phyloP scores from a whole-genome alignment of 2,113 vertebrate species.

The Lipophrys pholis region DNA sequence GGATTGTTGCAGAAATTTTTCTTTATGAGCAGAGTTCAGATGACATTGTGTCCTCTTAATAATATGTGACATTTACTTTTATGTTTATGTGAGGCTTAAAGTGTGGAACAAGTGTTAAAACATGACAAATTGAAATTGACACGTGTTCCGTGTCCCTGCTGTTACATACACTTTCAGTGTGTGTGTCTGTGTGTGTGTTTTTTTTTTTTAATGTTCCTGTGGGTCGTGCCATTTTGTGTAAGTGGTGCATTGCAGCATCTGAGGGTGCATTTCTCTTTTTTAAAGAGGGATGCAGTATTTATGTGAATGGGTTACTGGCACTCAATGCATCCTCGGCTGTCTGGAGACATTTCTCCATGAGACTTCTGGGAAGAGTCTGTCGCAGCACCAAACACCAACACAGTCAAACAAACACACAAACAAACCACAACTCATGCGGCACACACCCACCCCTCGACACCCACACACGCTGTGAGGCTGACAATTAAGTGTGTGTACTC shows the following conservation, averaged over 20 bases:
- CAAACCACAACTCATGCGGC: background rate
- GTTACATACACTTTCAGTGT: background rate
- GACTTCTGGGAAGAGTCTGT: constrained; percentile 29
- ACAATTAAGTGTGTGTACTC: constrained; percentile 48
- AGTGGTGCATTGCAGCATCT: constrained; percentile 55
- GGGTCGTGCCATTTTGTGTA: constrained; percentile 25
- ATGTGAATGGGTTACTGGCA: constrained; percentile 60
- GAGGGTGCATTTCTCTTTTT: constrained; percentile 44
- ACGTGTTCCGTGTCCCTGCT: background rate
- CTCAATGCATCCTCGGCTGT: constrained; percentile 54
- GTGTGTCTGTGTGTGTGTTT: background rate
- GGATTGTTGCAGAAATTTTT: background rate
- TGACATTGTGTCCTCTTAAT: background rate
- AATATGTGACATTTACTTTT: background rate
- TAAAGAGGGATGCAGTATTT: constrained; percentile 59
- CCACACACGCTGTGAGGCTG: constrained; percentile 20
- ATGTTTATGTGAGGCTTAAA: background rate
- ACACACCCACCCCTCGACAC: background rate
- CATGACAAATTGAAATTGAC: constrained; percentile 12
- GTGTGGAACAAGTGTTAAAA: constrained; percentile 4
- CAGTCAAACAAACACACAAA: constrained; percentile 5
- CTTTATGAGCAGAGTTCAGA: background rate
- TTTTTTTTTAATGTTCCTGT: constrained; percentile 15
- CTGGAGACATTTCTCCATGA: constrained; percentile 57
- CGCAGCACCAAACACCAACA: constrained; percentile 20